phyloP scores from a whole-genome alignment of 2,113 vertebrate genomes.

The Neodontobutis hainanensis region DNA sequence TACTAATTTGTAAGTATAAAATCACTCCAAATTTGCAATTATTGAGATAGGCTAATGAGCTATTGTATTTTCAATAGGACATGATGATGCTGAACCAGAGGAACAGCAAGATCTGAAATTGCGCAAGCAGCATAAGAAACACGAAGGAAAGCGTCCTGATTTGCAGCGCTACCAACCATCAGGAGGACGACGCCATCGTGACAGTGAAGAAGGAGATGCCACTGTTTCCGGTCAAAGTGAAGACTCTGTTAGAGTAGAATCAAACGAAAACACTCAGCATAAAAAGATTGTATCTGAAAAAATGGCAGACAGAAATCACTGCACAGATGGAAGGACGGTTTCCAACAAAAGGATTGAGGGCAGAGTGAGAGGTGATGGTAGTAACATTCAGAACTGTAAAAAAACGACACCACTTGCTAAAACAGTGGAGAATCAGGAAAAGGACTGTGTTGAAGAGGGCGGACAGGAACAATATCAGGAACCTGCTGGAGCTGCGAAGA shows the following conservation, averaged over 20 bases:
- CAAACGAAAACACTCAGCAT: conserved; percentile 18
- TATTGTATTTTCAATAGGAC: background rate
- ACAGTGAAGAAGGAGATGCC: conserved; percentile 66
- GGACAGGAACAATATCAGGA: conserved; percentile 34
- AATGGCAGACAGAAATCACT: conserved; percentile 13
- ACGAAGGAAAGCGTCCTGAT: conserved; percentile 87
- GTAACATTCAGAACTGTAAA: conserved; percentile 41
- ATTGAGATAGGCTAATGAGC: no score
- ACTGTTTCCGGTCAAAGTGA: conserved; percentile 31
- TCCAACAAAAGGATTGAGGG: conserved; percentile 19
- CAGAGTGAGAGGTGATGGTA: conserved; percentile 44
- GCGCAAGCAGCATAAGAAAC: conserved; percentile 70
- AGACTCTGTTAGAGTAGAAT: conserved; percentile 10
- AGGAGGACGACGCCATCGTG: conserved; percentile 70
- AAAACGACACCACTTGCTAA: conserved; percentile 26
- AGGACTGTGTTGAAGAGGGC: conserved; percentile 29
- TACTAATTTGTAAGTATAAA: no score
- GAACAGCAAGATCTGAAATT: conserved; percentile 62
- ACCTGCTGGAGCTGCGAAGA: conserved; percentile 65
- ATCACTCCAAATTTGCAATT: no score
- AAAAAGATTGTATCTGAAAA: conserved; percentile 27
- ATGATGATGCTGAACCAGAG: conserved; percentile 38
- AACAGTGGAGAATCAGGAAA: conserved; percentile 36
- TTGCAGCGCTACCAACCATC: conserved; percentile 87
- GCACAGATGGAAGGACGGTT: conserved; percentile 5